phyloP scores from a whole-genome alignment of 2,797 vertebrate genomes.

The Prunella strophiata region DNA sequence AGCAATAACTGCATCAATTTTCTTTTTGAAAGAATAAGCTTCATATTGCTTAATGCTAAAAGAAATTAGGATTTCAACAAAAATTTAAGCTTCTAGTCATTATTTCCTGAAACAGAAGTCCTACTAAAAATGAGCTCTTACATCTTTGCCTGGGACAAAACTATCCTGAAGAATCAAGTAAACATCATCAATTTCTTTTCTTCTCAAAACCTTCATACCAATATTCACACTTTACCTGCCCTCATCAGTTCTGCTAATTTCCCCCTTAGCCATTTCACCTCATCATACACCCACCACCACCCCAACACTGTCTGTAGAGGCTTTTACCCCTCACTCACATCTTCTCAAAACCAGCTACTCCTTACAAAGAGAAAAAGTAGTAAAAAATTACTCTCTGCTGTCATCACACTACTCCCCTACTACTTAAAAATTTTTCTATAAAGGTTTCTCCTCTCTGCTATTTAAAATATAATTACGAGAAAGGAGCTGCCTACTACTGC shows the following conservation, averaged over 20 bases:
- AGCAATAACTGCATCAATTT: background rate
- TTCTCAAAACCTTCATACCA: background rate
- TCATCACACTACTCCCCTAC: background rate
- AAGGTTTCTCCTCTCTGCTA: background rate
- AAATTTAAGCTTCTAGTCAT: background rate
- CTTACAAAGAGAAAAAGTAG: background rate
- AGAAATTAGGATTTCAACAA: background rate
- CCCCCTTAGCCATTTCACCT: background rate
- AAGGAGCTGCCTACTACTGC: background rate
- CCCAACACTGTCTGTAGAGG: background rate
- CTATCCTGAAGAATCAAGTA: background rate
- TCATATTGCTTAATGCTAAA: background rate
- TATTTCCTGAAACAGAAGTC: background rate
- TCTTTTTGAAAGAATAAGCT: conserved; percentile 4
- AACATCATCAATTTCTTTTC: background rate
- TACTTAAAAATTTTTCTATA: background rate
- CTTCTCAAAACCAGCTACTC: background rate
- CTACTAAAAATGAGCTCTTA: background rate
- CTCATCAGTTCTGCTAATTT: background rate
- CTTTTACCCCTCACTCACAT: background rate
- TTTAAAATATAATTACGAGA: background rate
- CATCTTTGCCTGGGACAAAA: background rate
- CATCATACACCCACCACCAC: background rate
- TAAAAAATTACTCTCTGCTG: background rate
- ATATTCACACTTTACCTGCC: background rate